These are phyloP conservation scores for Pteruthius melanotis DNA, from an alignment of 2,113 vertebrate species.

Conservation along the genomic window DNA sequence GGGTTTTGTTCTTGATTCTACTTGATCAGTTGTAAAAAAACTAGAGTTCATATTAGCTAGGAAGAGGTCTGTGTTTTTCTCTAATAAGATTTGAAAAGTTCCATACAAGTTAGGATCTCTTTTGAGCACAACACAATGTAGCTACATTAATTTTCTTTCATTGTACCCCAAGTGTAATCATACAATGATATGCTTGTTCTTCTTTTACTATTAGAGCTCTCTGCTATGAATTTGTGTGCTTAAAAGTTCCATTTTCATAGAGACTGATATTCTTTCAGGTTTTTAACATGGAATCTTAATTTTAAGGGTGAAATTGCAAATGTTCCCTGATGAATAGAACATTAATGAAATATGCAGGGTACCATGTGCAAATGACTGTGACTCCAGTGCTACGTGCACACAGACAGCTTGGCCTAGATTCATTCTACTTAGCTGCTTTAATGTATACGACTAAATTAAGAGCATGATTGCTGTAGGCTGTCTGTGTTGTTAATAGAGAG, in stretches of 20 bases:
- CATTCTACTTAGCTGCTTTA: not conserved
- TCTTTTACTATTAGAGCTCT: not conserved
- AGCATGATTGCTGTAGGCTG: not conserved
- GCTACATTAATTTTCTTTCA: not conserved
- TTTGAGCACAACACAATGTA: not conserved
- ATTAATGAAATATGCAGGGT: not conserved
- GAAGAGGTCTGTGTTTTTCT: not conserved
- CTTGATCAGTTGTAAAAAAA: not conserved
- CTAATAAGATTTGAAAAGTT: not conserved
- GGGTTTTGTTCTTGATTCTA: not conserved
- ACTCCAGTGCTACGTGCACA: not conserved
- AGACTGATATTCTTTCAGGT: not conserved
- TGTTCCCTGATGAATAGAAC: not conserved
- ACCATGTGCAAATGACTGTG: not conserved
- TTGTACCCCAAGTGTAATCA: not conserved
- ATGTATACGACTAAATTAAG: slow-evolving; percentile 25
- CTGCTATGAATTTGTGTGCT: not conserved
- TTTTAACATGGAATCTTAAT: not conserved
- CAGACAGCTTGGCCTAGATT: not conserved
- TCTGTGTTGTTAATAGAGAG: slow-evolving; percentile 12
- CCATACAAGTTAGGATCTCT: not conserved
- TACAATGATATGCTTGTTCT: not conserved
- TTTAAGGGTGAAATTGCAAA: not conserved
- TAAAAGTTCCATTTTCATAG: not conserved
- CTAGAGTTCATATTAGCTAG: not conserved